Conservation (phyloP, 2,797 vertebrate genomes). For the Onychomys leucogaster region DNA sequence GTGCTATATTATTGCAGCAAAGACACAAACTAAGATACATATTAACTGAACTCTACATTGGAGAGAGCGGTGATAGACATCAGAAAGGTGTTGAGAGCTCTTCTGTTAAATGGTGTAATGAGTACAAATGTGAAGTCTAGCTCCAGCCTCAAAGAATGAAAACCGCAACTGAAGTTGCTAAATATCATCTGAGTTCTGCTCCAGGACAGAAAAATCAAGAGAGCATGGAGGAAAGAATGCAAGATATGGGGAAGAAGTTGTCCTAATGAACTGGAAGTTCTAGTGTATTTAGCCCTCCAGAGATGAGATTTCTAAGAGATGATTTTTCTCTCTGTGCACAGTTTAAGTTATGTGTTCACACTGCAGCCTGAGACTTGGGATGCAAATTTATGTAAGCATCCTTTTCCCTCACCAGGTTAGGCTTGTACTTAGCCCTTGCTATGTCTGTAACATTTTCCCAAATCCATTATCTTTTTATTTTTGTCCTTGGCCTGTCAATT, state of each 20-base stretch:
- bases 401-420: not conserved
- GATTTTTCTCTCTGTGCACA: not conserved
- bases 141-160: not conserved
- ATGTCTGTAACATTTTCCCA: not conserved
- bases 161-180: not conserved
- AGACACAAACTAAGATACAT: not conserved
- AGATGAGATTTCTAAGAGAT: not conserved
- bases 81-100: not conserved
- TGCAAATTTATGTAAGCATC: not conserved
- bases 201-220: not conserved
- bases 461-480: not conserved
- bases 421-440: not conserved
- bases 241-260: not conserved
- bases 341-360: not conserved
- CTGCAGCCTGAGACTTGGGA: not conserved
- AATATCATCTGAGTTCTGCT: not conserved
- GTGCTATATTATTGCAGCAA: not conserved
- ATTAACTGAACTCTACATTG: not conserved
- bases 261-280: not conserved
- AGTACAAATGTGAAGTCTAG: not conserved
- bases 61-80: not conserved
- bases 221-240: not conserved
- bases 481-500: not conserved
- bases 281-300: not conserved
- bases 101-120: not conserved